Percentiles rank a stretch among this genome's conserved stretches.
Conservation (phyloP, 2,888 invertebrate genomes). For the Euzophera pinguis region DNA sequence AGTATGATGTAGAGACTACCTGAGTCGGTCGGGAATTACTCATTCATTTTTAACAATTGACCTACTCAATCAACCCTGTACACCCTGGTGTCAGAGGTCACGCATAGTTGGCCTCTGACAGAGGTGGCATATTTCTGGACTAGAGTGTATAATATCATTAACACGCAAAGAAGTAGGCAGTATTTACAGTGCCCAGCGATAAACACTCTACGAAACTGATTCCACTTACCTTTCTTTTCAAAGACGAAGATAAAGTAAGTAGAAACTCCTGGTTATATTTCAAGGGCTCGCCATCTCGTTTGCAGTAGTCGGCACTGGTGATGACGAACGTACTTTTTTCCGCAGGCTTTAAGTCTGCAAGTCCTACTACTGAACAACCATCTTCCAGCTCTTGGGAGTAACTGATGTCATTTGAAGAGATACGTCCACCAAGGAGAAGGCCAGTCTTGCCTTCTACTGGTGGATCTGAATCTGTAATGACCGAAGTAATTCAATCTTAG, state of each 20-base stretch:
- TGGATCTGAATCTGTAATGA: slow-evolving; percentile 53
- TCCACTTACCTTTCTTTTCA: slow-evolving; percentile 43
- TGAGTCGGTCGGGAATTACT: too few relatives aligned
- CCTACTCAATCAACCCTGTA: too few relatives aligned
- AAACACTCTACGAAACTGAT: too few relatives aligned
- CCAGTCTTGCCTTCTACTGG: slow-evolving; percentile 49
- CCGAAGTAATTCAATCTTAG: background rate
- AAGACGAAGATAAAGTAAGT: slow-evolving; percentile 53
- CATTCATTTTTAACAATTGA: too few relatives aligned
- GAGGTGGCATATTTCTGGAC: too few relatives aligned
- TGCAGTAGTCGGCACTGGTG: slow-evolving; percentile 64
- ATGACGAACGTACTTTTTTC: slow-evolving; percentile 56
- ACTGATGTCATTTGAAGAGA: slow-evolving; percentile 57
- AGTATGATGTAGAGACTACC: too few relatives aligned
- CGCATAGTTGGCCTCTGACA: too few relatives aligned
- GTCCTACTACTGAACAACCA: slow-evolving; percentile 50
- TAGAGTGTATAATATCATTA: too few relatives aligned
- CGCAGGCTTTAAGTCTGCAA: slow-evolving; percentile 37
- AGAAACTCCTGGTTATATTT: slow-evolving; percentile 71
- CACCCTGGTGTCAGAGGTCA: too few relatives aligned
- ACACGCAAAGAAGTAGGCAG: too few relatives aligned
- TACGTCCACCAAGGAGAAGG: slow-evolving; percentile 57
- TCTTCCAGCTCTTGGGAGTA: slow-evolving; percentile 64
- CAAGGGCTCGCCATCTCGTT: slow-evolving; percentile 53
- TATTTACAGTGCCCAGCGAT: too few relatives aligned